Percentiles rank a stretch among this genome's conserved stretches.
Evolutionary conservation across 2,113 vertebrate genomes (phyloP).

Genomic region (Chloropsis hardwickii): DNA sequence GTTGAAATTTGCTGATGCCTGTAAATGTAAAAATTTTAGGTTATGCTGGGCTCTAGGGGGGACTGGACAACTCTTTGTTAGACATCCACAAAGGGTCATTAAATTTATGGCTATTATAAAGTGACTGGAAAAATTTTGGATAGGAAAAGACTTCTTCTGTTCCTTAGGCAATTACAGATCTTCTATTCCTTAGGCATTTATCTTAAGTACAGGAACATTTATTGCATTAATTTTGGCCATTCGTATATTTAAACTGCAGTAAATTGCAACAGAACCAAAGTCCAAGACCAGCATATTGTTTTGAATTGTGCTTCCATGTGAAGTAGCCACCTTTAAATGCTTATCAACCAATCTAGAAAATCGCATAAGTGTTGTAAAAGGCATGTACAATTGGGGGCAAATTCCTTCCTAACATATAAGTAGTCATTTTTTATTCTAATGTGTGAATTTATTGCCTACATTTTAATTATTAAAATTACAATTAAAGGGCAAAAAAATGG

Average conservation of each 20-base stretch:
- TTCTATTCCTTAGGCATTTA: background rate
- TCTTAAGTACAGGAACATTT: background rate
- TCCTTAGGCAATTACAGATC: background rate
- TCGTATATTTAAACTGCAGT: background rate
- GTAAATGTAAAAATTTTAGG: background rate
- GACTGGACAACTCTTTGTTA: background rate
- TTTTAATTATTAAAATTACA: background rate
- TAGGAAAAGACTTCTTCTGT: background rate
- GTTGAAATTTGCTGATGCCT: background rate
- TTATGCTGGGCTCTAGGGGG: background rate
- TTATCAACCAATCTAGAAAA: background rate
- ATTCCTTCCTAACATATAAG: background rate
- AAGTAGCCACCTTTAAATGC: background rate
- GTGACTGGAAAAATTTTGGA: background rate
- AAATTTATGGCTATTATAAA: background rate
- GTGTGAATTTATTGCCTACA: background rate
- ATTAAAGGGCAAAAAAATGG: background rate
- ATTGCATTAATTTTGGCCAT: background rate
- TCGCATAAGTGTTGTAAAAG: background rate
- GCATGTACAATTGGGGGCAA: background rate
- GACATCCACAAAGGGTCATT: background rate
- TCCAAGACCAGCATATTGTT: background rate
- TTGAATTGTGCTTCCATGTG: background rate
- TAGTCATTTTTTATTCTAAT: background rate
- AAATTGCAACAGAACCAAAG: background rate